Evolutionary conservation across 2,797 vertebrate species (phyloP).

Genomic region (Microhierax caerulescens): DNA sequence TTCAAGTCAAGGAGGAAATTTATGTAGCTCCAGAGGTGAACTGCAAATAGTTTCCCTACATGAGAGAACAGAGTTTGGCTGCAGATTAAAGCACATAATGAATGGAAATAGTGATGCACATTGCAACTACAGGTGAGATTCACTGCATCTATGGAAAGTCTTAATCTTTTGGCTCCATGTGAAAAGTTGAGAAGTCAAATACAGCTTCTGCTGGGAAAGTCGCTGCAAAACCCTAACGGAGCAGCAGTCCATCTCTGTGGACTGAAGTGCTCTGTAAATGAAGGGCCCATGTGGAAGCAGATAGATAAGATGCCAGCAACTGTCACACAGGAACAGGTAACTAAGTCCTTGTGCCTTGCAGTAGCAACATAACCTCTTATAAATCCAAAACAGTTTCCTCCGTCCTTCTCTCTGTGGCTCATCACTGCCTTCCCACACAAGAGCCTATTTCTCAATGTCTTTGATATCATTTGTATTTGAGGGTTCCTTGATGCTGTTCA

Average conservation of each 20-base stretch:
- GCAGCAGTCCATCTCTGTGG: background rate
- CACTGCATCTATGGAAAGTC: background rate
- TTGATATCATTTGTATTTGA: background rate
- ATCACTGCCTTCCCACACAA: background rate
- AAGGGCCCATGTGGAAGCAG: background rate
- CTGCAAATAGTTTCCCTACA: background rate
- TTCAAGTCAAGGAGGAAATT: background rate
- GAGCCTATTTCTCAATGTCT: background rate
- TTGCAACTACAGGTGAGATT: background rate
- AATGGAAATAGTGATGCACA: background rate
- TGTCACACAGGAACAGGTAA: background rate
- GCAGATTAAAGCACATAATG: background rate
- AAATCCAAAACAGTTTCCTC: background rate
- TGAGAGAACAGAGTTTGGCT: background rate
- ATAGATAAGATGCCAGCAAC: background rate
- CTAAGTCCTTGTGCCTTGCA: background rate
- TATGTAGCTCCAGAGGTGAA: background rate
- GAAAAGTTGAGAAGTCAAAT: background rate
- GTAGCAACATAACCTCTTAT: background rate
- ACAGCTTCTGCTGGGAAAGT: background rate
- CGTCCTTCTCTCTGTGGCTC: background rate
- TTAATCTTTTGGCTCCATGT: background rate
- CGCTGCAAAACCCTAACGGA: background rate
- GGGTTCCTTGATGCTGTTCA: background rate
- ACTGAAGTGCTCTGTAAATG: background rate